Base-by-base conservation (phyloP, 1,140 invertebrate genomes). In the Heliconius hewitsoni region DNA sequence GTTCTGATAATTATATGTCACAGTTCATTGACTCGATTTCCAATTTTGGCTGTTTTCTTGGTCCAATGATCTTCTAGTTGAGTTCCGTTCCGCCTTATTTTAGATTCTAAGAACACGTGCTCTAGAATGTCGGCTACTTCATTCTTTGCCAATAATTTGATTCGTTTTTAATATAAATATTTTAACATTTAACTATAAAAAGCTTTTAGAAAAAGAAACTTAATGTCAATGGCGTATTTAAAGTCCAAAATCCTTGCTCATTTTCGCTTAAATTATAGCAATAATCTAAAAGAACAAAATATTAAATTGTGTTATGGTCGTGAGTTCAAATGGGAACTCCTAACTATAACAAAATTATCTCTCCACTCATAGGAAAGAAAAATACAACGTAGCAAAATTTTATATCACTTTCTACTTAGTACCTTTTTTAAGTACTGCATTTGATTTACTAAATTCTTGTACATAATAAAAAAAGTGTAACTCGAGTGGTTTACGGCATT, bases 11-110 rank as follows among this genome's bases (percentile, higher is more conserved):
- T 81, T 73, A 80, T 57, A 78, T 81, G 70, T 73, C 76, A 82
- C 74, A 73, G 82, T 81, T 81, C 79, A 52, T 81, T 83, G 82
- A 83, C 82, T 81, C 72, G 37, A 74, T 30, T 77, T 71, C 79
- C 75, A 74, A 77, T 76, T 76, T 80, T 79, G 74, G 78, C 60
- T 42, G 23, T 74, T 66, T 75, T 66, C 34, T 73, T 72, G 50
- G 46, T 74, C 39, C 60, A 30, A n/a, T 79, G 75, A 74, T 60
- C 71, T 27, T 75, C 70, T 79, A 79, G 46, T 50, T 70, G 30
- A 74, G 60, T 79, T 79, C 57, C 70, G 39, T 71, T 72, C 70
- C 42, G 37, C 23, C 23, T 70, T 13, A 19, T 66, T 18, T 71
- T 23, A 79, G 37, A 37, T 71, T 74, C 73, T 42, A 27, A 6